phyloP scores from a whole-genome alignment of 2,888 invertebrate species.

The Lissocephala sabroskyi region DNA sequence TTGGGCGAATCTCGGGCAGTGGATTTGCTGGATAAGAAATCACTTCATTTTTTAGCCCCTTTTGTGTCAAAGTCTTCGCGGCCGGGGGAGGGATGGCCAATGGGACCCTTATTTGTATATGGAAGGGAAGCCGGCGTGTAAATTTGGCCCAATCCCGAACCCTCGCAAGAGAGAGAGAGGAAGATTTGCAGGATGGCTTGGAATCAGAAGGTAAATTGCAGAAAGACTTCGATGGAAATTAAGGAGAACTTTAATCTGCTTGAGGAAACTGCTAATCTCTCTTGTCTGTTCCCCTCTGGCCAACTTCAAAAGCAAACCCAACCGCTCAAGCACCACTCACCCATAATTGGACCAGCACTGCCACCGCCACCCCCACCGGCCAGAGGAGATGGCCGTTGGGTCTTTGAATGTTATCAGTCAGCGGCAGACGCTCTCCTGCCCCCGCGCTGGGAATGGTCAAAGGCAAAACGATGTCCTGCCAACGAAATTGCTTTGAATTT shows the following conservation, averaged over 20 bases:
- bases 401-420: slow-evolving; percentile 58
- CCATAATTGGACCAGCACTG: slow-evolving; percentile 46
- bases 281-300: no score
- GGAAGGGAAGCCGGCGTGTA: slow-evolving; percentile 57
- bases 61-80: slow-evolving; percentile 34
- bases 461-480: slow-evolving; percentile 3
- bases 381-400: no score
- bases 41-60: slow-evolving; percentile 53
- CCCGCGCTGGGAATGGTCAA: slow-evolving; percentile 6
- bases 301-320: no score
- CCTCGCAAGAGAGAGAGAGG: no score
- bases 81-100: slow-evolving; percentile 4
- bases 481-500: slow-evolving; percentile 32
- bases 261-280: no score
- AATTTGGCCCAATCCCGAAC: slow-evolving; percentile 12
- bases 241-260: no score
- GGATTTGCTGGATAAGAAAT: slow-evolving; percentile 63
- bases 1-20: slow-evolving; percentile 28
- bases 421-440: slow-evolving; percentile 39
- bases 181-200: no score
- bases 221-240: no score
- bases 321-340: slow-evolving; percentile 35
- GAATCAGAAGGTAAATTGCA: no score
- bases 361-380: no score
- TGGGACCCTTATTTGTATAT: slow-evolving; percentile 63